Base-by-base conservation (phyloP, 2,797 vertebrate species). In the Poecilia gillii region DNA sequence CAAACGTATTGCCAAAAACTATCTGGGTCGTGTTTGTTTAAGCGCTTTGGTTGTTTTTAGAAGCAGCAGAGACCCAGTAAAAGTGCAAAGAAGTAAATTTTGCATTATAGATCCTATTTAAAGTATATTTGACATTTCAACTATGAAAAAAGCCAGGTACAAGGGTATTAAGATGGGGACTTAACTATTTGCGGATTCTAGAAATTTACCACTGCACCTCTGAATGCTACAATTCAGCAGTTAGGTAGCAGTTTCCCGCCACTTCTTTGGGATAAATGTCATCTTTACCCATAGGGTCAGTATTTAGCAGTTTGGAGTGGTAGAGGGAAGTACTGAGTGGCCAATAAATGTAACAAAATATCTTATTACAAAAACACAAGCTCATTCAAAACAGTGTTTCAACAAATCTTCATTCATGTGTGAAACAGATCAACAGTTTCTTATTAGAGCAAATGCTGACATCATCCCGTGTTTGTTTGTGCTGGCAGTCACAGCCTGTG, bases 381-480 rank as follows among this genome's bases (percentile, higher is more conserved):
- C 62, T 72, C 31, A 57, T 80, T 79, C 28, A 62, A 70, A 43
- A 71, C 72, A 68, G 33, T 36, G 36, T 25, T 79, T 74, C 76
- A 75, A 53, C 45, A 85, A 49, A 72, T 78, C 49, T 81, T 86
- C 79, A 87, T 90, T 85, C 84, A 89, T 86, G 49, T 81, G 68
- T 62, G 82, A 74, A 79, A 79, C 82, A 80, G 41, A 85, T 85
- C 85, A 89, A 72, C 49, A 53, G 84, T 81, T 90, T 78, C 84
- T 79, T 73, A 68, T 80, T 88, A 88, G 88, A 91, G 89, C 82
- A 88, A 85, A 85, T 88, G 91, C 83, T 92, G 91, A 94, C 89
- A 93, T 88, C 81, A 85, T 85, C 85, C 82, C 81, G 73, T 86
- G 87, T 90, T 91, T 94, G 90, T 92, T 92, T 91, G 87, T 89